These are phyloP conservation scores for Chaenocephalus aceratus DNA, from an alignment of 2,113 vertebrate genomes.

Conservation along the genomic window DNA sequence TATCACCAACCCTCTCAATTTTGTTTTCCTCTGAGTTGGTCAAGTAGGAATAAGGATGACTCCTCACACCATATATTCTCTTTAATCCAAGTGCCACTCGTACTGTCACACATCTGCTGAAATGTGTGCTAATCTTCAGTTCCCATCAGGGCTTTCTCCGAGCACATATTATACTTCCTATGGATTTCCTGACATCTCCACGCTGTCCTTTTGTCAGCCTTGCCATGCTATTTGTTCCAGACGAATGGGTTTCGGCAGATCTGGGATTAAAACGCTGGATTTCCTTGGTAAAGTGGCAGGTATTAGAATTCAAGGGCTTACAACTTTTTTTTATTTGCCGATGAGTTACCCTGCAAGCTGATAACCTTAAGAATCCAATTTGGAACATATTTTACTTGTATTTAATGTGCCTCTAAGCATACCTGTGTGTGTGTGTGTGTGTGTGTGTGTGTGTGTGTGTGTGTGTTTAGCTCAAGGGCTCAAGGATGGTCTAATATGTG, in stretches of 20 bases:
- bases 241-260: constrained; percentile 64
- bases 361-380: constrained; percentile 72
- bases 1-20: constrained; percentile 42
- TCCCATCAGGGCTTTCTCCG: constrained; percentile 55
- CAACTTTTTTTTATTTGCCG: constrained; percentile 43
- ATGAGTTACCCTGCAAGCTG: constrained; percentile 58
- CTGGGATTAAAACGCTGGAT: constrained; percentile 75
- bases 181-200: constrained; percentile 63
- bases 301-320: constrained; percentile 72
- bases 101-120: constrained; percentile 36
- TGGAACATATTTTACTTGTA: constrained; percentile 54
- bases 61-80: constrained; percentile 27
- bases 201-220: constrained; percentile 65
- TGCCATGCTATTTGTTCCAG: constrained; percentile 75
- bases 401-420: constrained; percentile 46
- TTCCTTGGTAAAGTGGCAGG: constrained; percentile 63
- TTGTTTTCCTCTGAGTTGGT: constrained; percentile 30
- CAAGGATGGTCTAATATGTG: constrained; percentile 71
- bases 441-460: constrained; percentile 3
- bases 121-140: constrained; percentile 53
- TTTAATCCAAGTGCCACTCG: constrained; percentile 64
- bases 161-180: constrained; percentile 54
- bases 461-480: constrained; percentile 52
- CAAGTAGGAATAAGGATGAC: constrained; percentile 35
- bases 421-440: constrained; percentile 8